Evolutionary conservation across 1,140 invertebrate genomes (phyloP).

Genomic region (Chlorops oryzae): DNA sequence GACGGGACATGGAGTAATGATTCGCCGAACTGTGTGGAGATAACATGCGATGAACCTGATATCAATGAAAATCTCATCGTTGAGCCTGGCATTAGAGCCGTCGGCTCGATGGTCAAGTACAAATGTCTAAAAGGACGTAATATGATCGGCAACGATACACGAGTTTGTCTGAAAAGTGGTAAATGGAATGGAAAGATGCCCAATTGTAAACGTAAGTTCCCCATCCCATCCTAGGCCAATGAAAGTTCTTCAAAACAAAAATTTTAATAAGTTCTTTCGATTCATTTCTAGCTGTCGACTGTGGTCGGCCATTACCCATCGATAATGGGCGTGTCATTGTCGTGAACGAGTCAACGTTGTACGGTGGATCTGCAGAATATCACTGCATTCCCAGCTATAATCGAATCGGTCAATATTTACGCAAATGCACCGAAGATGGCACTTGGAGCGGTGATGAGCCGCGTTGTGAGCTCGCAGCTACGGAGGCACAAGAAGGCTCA

Average conservation of each 20-base stretch:
- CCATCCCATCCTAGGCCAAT: not conserved
- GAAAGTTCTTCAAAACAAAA: conserved; percentile 1
- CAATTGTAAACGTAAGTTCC: conserved; percentile 70
- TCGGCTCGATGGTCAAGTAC: conserved; percentile 73
- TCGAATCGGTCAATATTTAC: conserved; percentile 70
- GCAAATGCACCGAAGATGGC: conserved; percentile 76
- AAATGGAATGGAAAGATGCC: conserved; percentile 76
- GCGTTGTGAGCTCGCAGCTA: conserved; percentile 59
- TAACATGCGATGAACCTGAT: conserved; percentile 67
- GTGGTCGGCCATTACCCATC: conserved; percentile 67
- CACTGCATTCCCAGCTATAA: conserved; percentile 81
- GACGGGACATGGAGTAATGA: conserved; percentile 82
- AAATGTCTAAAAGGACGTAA: conserved; percentile 73
- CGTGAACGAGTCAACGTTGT: conserved; percentile 74
- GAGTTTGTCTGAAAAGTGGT: conserved; percentile 70
- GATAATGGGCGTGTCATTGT: conserved; percentile 81
- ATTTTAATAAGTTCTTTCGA: conserved; percentile 14
- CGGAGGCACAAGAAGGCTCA: conserved; percentile 63
- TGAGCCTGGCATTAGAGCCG: conserved; percentile 46
- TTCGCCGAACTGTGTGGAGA: conserved; percentile 72
- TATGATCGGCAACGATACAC: conserved; percentile 71
- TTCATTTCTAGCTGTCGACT: conserved; percentile 66
- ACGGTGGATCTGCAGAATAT: conserved; percentile 77
- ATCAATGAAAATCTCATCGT: conserved; percentile 53
- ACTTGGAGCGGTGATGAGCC: conserved; percentile 79